Evolutionary conservation across 1,140 invertebrate species (phyloP), one percentile per base, ranked within the genome.

Genomic region (Drosophila aff.): DNA sequence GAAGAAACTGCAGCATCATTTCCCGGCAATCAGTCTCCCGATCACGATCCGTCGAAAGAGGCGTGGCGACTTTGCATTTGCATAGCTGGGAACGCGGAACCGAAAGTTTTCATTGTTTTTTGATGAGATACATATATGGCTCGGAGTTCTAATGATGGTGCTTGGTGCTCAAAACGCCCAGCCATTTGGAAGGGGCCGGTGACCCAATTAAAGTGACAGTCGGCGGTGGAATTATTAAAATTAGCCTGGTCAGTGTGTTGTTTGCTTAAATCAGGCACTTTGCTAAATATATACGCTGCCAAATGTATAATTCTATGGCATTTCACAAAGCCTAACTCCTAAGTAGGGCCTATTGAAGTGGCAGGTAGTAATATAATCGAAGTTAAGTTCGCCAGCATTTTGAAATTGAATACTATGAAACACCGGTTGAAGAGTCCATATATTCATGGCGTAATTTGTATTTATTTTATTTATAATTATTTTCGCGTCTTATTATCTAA

Each of bases 1-100:
- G 33, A 15, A 31, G 49, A 73, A 72, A 44, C 10, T 41, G 66
- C 66, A 55, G 3, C 18, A 46, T 73, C 66, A 41, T 28, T 18
- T 21, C 15, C 10, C 16, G 63, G 36, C 63, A 53, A 67, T 53
- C 47, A 38, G 47, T 38, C 38, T 38, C 63, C 38, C 15, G 31
- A 38, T 47, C 31, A 18, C 5, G 21, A 52, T 26, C 16, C 11
- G 26, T 10, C 9, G n/a, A 15, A 62, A 18, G 57, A 21, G 57
- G 26, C 13, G 55, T 55, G 57, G 15, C 2, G 3, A 15, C 8
- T 10, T 21, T 13, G 9, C 47, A 50, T 67, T 69, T 66, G 46
- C 46, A 44, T 67, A 52, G 38, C 23, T 65, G 26, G 28, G 8
- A 33, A 13, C 44, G 43, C 44, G 18, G 11, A 15, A n/a, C 4